A percentile compares a stretch with the other conserved stretches of the same genome.
phyloP scores from a whole-genome alignment of 2,888 invertebrate species.

The Odontomyia ornata region DNA sequence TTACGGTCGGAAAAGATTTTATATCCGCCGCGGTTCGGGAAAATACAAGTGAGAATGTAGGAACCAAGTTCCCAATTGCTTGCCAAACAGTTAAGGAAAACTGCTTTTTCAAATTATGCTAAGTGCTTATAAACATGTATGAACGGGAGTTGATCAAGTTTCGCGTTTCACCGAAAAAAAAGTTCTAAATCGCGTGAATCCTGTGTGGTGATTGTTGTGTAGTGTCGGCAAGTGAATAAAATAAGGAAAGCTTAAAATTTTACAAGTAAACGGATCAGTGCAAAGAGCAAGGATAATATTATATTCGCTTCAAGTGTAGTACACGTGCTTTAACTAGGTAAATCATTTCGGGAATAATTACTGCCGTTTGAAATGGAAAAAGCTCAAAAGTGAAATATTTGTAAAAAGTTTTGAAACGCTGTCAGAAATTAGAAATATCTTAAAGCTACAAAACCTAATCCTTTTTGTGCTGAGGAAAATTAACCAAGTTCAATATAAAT shows the following conservation, averaged over 20 bases:
- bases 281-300: conserved; percentile 11
- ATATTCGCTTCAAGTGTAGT: background rate
- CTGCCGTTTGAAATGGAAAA: conserved; percentile 22
- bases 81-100: background rate
- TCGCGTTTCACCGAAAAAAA: conserved; percentile 6
- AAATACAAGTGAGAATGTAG: conserved; percentile 11
- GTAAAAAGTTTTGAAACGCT: conserved; percentile 21
- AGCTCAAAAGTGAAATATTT: conserved; percentile 37
- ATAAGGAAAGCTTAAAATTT: background rate
- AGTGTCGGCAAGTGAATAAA: conserved; percentile 11
- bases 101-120: background rate
- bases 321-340: background rate
- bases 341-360: conserved; percentile 7
- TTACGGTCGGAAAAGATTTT: conserved; percentile 59
- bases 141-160: conserved; percentile 10
- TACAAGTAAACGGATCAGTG: conserved; percentile 13
- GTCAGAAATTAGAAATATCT: background rate
- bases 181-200: background rate
- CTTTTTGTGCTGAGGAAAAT: background rate
- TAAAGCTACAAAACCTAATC: background rate
- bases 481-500: background rate
- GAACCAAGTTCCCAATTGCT: background rate
- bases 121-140: conserved; percentile 26
- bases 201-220: background rate
- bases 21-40: conserved; percentile 37